Conservation (phyloP, 2,888 invertebrate species). For the Boloria selene region DNA sequence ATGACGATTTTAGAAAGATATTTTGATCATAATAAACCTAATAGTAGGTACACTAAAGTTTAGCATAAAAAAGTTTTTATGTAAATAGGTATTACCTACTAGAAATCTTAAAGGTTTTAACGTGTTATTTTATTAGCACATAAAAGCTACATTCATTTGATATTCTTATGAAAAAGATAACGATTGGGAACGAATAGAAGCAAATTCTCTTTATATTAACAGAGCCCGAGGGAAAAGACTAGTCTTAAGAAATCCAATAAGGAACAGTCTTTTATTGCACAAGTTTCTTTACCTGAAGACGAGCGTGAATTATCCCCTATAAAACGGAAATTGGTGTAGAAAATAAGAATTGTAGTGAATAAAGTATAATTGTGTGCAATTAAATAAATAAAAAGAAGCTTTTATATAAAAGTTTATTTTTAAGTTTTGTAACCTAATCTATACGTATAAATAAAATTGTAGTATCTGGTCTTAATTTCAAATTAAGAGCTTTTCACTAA, state of each 20-base stretch:
- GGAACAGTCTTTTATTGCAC: slow-evolving; percentile 31
- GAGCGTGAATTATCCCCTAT: slow-evolving; percentile 31
- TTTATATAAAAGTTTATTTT: not conserved
- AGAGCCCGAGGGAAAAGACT: slow-evolving; percentile 13
- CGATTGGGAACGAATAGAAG: not conserved
- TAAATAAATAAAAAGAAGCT: not conserved
- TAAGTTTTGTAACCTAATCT: too few species aligned
- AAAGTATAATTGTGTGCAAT: not conserved
- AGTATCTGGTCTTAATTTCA: too few species aligned
- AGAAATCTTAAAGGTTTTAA: too few species aligned
- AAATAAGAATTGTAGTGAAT: slow-evolving; percentile 7
- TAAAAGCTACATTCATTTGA: not conserved
- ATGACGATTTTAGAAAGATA: too few species aligned
- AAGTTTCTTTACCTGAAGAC: slow-evolving; percentile 31
- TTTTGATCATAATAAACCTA: too few species aligned
- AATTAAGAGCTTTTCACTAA: too few species aligned
- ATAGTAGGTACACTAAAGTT: too few species aligned
- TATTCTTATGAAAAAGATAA: not conserved
- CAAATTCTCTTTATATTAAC: slow-evolving; percentile 15
- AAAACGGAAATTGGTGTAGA: slow-evolving; percentile 23
- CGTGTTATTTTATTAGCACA: too few species aligned
- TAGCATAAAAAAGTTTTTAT: too few species aligned
- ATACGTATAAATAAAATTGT: too few species aligned
- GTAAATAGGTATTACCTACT: too few species aligned
- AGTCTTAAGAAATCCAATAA: slow-evolving; percentile 29